A percentile compares a stretch with the other conserved stretches of the same genome.
phyloP scores from a whole-genome alignment of 1,140 invertebrate genomes.

The Asbolus verrucosus region DNA sequence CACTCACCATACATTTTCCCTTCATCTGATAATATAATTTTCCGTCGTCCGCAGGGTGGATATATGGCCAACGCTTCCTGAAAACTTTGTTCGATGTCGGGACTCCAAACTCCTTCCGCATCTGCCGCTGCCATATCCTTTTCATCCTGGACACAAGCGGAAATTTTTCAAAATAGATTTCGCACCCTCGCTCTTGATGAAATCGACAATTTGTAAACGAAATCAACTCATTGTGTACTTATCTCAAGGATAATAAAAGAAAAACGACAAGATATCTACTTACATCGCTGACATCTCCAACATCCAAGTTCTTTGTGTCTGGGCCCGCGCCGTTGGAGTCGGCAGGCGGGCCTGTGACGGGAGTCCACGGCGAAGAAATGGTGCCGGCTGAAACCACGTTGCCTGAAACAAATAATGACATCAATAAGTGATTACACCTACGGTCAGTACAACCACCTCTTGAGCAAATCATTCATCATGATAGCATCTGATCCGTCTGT shows the following conservation, averaged over 20 bases:
- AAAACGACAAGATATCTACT: too few species aligned
- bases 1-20: slow-evolving; percentile 99
- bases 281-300: slow-evolving; percentile 77
- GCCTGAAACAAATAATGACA: slow-evolving; percentile 53
- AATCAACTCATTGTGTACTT: neutral
- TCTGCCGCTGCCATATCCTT: slow-evolving; percentile 92
- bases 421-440: too few species aligned
- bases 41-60: slow-evolving; percentile 97
- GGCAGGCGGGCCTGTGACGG: slow-evolving; percentile 75
- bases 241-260: neutral
- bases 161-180: slow-evolving; percentile 6
- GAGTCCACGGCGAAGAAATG: slow-evolving; percentile 81
- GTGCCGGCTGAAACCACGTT: slow-evolving; percentile 69
- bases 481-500: too few species aligned
- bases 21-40: slow-evolving; percentile 99
- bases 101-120: slow-evolving; percentile 99
- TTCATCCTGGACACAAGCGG: slow-evolving; percentile 75
- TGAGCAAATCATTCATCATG: too few species aligned
- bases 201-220: too few species aligned
- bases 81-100: slow-evolving; percentile 99
- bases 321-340: slow-evolving; percentile 74
- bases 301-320: slow-evolving; percentile 77
- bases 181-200: too few species aligned
- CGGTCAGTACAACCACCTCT: too few species aligned
- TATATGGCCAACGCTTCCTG: slow-evolving; percentile 99